These are phyloP conservation scores for Anadara kagoshimensis DNA, from an alignment of 1,140 invertebrate genomes.

Conservation along the genomic window DNA sequence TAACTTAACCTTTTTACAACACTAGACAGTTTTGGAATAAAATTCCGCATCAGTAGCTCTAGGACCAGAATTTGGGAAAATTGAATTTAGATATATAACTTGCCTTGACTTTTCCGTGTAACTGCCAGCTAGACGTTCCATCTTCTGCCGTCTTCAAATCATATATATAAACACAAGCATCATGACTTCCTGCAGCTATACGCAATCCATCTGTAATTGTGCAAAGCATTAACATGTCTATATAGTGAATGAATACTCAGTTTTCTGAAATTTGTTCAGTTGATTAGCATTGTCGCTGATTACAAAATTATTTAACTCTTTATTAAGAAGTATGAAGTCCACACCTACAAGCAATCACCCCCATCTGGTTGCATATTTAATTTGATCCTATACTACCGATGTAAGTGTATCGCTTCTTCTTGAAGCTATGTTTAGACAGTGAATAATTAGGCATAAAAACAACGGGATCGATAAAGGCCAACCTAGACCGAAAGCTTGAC, in stretches of 20 bases:
- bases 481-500: background rate
- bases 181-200: constrained; percentile 31
- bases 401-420: background rate
- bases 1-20: constrained; percentile 27
- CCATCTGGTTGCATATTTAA: too few relatives aligned
- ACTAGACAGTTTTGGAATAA: too few relatives aligned
- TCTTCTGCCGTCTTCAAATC: constrained; percentile 32
- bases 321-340: background rate
- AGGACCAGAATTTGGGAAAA: background rate
- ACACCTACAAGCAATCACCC: background rate
- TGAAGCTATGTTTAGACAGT: background rate
- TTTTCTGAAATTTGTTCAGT: background rate
- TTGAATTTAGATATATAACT: background rate
- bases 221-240: background rate
- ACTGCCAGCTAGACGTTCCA: constrained; percentile 43
- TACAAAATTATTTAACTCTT: background rate
- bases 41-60: too few relatives aligned
- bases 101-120: constrained; percentile 39
- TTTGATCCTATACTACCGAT: background rate
- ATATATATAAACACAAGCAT: constrained; percentile 37
- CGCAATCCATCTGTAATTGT: constrained; percentile 28
- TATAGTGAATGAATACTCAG: background rate
- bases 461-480: background rate
- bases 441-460: background rate
- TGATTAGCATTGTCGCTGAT: background rate